Conservation (phyloP, 2,888 invertebrate species). For the Amorpha juglandis region DNA sequence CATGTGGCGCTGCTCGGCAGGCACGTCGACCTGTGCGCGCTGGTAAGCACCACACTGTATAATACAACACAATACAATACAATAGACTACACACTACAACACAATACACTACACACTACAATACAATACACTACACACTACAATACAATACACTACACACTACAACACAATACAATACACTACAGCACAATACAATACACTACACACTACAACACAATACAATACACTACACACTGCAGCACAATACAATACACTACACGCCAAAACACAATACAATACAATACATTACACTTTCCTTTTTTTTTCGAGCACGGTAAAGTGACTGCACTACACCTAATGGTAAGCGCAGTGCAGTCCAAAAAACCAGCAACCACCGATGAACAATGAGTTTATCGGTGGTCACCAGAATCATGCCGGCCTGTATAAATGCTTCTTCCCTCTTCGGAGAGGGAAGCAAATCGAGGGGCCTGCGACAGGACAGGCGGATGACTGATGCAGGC, state of each 20-base stretch:
- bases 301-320: too few relatives aligned
- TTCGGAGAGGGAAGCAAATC: too few relatives aligned
- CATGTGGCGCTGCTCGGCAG: slow-evolving; percentile 98
- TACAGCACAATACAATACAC: background rate
- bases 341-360: too few relatives aligned
- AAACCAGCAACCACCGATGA: too few relatives aligned
- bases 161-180: background rate
- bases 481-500: too few relatives aligned
- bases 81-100: background rate
- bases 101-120: background rate
- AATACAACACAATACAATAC: background rate
- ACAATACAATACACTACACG: background rate
- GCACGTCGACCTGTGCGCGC: slow-evolving; percentile 92
- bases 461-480: too few relatives aligned
- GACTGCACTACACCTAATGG: too few relatives aligned
- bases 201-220: background rate
- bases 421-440: too few relatives aligned
- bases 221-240: background rate
- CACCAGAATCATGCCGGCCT: too few relatives aligned
- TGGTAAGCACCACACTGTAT: slow-evolving; percentile 60
- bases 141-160: background rate
- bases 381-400: too few relatives aligned
- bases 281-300: too few relatives aligned
- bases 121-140: background rate
- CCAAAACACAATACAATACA: background rate